A percentile compares a stretch with the other conserved stretches of the same genome.
phyloP scores from a whole-genome alignment of 2,797 vertebrate species.

The Odontamblyopus rebecca region DNA sequence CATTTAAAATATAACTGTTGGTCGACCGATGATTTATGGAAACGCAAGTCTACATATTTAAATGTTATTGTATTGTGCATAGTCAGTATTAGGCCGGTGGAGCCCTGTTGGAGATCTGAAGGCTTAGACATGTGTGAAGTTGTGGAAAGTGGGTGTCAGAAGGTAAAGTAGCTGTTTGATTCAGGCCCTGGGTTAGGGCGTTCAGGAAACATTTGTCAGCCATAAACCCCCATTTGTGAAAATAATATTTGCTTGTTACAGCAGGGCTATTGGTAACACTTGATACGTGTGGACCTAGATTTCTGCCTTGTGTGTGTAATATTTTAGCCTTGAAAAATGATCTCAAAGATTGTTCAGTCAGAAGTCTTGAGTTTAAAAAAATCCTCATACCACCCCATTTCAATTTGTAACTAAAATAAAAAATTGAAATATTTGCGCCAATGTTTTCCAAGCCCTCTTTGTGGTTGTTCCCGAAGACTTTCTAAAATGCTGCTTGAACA shows the following conservation, averaged over 20 bases:
- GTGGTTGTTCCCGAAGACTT: constrained; percentile 14
- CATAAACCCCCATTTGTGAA: constrained; percentile 19
- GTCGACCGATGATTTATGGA: constrained; percentile 68
- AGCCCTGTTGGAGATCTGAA: constrained; percentile 58
- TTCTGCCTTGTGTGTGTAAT: constrained; percentile 49
- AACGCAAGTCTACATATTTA: constrained; percentile 73
- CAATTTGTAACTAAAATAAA: not conserved
- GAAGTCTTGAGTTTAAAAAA: constrained; percentile 15
- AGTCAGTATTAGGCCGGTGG: constrained; percentile 82
- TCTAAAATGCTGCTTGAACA: constrained; percentile 60
- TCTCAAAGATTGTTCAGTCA: constrained; percentile 64
- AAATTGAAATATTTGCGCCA: not conserved
- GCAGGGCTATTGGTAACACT: constrained; percentile 11
- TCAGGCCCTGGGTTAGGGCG: constrained; percentile 28
- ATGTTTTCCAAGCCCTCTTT: not conserved
- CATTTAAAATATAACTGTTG: constrained; percentile 54
- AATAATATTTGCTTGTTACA: constrained; percentile 19
- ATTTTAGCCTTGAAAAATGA: constrained; percentile 50
- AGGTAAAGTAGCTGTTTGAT: constrained; percentile 36
- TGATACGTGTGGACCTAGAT: constrained; percentile 28
- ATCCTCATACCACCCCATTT: not conserved
- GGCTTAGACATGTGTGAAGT: constrained; percentile 38
- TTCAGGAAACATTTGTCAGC: constrained; percentile 26
- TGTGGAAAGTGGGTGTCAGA: constrained; percentile 33
- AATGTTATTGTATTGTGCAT: constrained; percentile 84